Percentiles rank a stretch among this genome's conserved stretches.
Conservation (phyloP, 2,797 vertebrate genomes). For the Hephaestus fuliginosus region DNA sequence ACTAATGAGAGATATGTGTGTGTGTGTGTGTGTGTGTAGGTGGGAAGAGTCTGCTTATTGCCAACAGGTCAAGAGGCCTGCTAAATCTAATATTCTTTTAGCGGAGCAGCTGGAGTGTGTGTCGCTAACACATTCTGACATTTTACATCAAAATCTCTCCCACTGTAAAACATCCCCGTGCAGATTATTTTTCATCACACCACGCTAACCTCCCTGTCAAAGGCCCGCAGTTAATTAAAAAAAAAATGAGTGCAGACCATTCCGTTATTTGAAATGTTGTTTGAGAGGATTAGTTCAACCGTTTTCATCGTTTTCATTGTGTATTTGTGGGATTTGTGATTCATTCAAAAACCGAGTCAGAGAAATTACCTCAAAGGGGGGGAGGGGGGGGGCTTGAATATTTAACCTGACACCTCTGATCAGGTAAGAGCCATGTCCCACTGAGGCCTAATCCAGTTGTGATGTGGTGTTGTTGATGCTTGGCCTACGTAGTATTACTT, state of each 20-base stretch:
- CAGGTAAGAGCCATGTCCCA: constrained; percentile 18
- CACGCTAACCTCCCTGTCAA: neutral
- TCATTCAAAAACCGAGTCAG: neutral
- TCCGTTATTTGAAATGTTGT: neutral
- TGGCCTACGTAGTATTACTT: neutral
- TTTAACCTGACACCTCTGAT: constrained; percentile 12
- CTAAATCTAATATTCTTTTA: constrained; percentile 25
- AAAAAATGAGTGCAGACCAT: neutral
- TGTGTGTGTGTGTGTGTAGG: constrained; percentile 6
- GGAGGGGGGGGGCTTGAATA: no score
- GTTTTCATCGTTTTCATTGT: constrained; percentile 15
- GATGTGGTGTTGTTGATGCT: constrained; percentile 16
- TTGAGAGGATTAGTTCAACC: constrained; percentile 8
- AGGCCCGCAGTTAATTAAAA: constrained; percentile 6
- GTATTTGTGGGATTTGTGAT: constrained; percentile 18
- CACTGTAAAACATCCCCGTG: neutral
- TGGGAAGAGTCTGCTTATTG: constrained; percentile 25
- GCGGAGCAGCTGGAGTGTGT: neutral
- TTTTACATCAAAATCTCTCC: constrained; percentile 14
- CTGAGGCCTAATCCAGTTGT: constrained; percentile 12
- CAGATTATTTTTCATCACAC: constrained; percentile 14
- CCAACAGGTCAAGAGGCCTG: constrained; percentile 33
- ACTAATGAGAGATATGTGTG: constrained; percentile 26
- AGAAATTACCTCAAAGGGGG: constrained; percentile 29
- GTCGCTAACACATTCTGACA: constrained; percentile 18